These are phyloP conservation scores for Drosophila quinaria DNA, from an alignment of 2,888 invertebrate genomes.

Conservation along the genomic window DNA sequence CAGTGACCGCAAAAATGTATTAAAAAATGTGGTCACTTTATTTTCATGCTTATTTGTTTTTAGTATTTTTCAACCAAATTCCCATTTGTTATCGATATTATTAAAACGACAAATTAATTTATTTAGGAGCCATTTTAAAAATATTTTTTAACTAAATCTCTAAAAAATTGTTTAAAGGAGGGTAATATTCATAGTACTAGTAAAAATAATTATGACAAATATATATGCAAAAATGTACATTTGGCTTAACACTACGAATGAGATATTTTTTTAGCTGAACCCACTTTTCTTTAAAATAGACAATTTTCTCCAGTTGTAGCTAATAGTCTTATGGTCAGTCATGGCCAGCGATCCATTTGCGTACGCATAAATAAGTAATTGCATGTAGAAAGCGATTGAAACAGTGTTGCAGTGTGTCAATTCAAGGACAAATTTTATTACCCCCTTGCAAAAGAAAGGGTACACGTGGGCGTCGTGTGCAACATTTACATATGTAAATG, in stretches of 20 bases:
- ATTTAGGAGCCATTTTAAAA: not conserved
- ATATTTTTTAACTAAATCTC: not conserved
- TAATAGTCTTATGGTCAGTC: slow-evolving; percentile 17
- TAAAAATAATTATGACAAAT: not conserved
- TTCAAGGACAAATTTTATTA: slow-evolving; percentile 52
- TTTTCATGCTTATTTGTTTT: not conserved
- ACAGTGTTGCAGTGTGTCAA: slow-evolving; percentile 10
- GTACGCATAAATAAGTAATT: slow-evolving; percentile 15
- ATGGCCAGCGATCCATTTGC: slow-evolving; percentile 11
- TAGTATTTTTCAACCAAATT: not conserved
- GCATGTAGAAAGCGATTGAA: slow-evolving; percentile 22
- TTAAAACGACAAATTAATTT: not conserved
- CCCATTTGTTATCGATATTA: not conserved
- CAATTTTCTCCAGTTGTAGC: not conserved
- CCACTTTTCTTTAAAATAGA: not conserved
- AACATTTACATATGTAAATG: slow-evolving; percentile 17
- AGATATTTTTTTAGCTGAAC: not conserved
- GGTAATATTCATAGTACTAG: too few species aligned
- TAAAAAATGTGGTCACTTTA: not conserved
- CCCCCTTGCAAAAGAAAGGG: slow-evolving; percentile 44
- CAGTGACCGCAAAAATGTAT: not conserved
- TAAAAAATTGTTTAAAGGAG: not conserved
- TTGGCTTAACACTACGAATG: not conserved
- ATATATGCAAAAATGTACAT: not conserved
- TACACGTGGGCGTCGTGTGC: slow-evolving; percentile 46